phyloP scores from a whole-genome alignment of 2,113 vertebrate genomes.

The Rynchops niger region DNA sequence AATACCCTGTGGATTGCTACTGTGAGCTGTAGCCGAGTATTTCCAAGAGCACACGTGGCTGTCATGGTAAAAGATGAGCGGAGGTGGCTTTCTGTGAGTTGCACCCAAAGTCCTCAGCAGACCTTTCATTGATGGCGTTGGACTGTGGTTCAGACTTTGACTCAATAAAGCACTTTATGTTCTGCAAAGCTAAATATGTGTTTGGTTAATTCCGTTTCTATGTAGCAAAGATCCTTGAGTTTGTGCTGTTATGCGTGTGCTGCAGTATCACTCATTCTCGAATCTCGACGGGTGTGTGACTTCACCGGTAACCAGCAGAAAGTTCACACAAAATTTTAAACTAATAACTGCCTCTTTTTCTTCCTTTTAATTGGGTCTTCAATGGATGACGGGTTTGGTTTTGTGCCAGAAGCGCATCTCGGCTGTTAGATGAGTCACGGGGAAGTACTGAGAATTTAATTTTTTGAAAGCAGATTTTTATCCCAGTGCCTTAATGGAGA shows the following conservation, averaged over 20 bases:
- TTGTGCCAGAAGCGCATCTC: background rate
- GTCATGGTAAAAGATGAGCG: background rate
- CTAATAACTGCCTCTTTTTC: background rate
- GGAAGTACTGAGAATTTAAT: background rate
- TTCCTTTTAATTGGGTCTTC: background rate
- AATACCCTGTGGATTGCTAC: background rate
- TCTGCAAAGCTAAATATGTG: background rate
- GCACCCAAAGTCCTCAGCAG: background rate
- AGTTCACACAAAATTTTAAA: background rate
- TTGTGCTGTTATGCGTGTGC: background rate
- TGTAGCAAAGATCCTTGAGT: background rate
- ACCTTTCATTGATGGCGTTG: background rate
- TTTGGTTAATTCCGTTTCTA: background rate
- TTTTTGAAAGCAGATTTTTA: constrained; percentile 9
- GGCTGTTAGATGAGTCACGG: background rate
- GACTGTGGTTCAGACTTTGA: background rate
- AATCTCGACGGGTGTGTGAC: background rate
- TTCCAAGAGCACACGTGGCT: background rate
- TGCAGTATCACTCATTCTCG: background rate
- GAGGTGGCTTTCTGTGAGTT: background rate
- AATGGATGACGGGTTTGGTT: background rate
- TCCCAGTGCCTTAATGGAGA: background rate
- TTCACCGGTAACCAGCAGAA: background rate
- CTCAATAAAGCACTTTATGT: background rate
- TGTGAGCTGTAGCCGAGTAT: background rate